phyloP scores from a whole-genome alignment of 2,113 vertebrate genomes.

The Calyptomena viridis region DNA sequence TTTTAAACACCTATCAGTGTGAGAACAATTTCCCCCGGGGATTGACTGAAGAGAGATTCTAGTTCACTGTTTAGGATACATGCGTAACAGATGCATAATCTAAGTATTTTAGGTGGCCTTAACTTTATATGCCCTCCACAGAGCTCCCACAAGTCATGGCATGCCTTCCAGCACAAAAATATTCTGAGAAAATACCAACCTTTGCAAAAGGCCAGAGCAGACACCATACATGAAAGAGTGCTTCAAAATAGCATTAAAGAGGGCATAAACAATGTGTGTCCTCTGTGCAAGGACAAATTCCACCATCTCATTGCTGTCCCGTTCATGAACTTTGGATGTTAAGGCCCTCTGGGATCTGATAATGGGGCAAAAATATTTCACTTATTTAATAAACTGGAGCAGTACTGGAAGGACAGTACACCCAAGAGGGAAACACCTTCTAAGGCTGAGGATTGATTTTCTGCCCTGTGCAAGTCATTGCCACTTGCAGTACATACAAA shows the following conservation, averaged over 20 bases:
- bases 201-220: neutral
- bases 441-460: neutral
- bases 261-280: neutral
- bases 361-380: neutral
- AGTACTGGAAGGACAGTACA: neutral
- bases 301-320: neutral
- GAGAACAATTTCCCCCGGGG: neutral
- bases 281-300: neutral
- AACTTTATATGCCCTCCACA: neutral
- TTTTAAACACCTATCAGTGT: neutral
- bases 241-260: neutral
- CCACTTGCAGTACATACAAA: neutral
- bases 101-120: neutral
- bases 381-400: neutral
- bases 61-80: neutral
- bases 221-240: neutral
- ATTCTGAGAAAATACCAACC: neutral
- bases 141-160: neutral
- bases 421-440: neutral
- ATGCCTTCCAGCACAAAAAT: neutral
- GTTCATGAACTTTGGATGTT: neutral
- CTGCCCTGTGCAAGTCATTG: neutral
- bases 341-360: neutral
- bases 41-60: neutral
- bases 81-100: neutral